Evolutionary conservation across 1,140 invertebrate genomes (phyloP), one percentile per base, ranked within the genome.

Genomic region (Eueides isabella): DNA sequence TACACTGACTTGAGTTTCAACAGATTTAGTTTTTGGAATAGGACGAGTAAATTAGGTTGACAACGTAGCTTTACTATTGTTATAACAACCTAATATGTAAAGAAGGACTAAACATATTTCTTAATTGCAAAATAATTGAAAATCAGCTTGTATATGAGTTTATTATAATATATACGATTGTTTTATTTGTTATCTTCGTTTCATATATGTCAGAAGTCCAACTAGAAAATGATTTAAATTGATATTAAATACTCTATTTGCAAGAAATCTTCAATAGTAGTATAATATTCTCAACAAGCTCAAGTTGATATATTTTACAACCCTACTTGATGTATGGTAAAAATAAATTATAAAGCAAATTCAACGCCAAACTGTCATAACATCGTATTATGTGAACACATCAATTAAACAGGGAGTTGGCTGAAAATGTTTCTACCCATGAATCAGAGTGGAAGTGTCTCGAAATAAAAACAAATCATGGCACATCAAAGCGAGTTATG

Each of bases 401-500:
- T 90, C 87, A 88, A 90, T 89, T 87, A 86, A 85, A 86, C 82
- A 76, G 84, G 78, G 81, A 82, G 48, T 26, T 26, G 26, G 19
- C 84, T 84, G 82, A 86, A 80, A 88, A 89, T 90, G 87, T 88
- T 89, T 87, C 87, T 85, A 73, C 69, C 85, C 84, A 91, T 91
- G 88, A 91, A 92, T 92, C 89, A 92, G 85, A 41, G 72, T 82
- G 80, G 79, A 88, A 90, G 80, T 82, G 87, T 78, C 85, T 83
- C 79, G 85, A 92, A 92, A 91, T 89, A 91, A 92, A 89, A 92
- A 91, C 88, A 91, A 91, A 91, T 91, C 86, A 89, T 84, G 82
- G 83, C 84, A 91, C 89, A 91, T 92, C 88, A 92, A 91, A 91
- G 90, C 85, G 81, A 72, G 88, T 90, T 91, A 92, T 91, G 90